A percentile compares a stretch with the other conserved stretches of the same genome.
Evolutionary conservation across 2,888 invertebrate species (phyloP).

Genomic region (Sesamia inferens): DNA sequence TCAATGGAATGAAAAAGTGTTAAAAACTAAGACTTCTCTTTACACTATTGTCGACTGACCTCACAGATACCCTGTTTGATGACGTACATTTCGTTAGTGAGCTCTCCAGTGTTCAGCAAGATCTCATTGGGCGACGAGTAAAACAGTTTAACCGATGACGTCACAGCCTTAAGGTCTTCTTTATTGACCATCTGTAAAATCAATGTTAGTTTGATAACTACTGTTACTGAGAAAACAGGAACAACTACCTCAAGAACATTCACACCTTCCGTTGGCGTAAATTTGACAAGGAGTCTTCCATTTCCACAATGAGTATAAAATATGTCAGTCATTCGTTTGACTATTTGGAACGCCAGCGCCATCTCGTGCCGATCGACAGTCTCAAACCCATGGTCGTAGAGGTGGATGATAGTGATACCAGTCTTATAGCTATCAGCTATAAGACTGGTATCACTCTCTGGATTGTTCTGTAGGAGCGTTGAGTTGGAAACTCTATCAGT

Average conservation of each 20-base stretch:
- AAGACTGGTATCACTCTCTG: too few species aligned
- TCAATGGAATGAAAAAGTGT: not conserved
- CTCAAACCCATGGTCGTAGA: too few species aligned
- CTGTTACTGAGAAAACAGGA: not conserved
- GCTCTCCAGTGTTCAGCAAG: slow-evolving; percentile 81
- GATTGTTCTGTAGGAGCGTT: too few species aligned
- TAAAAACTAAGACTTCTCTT: not conserved
- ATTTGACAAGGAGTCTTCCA: not conserved
- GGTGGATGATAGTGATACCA: too few species aligned
- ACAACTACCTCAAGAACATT: not conserved
- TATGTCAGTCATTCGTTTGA: too few species aligned
- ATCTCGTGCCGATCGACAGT: too few species aligned
- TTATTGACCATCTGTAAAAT: slow-evolving; percentile 72
- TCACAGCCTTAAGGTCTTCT: slow-evolving; percentile 77
- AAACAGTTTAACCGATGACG: slow-evolving; percentile 76
- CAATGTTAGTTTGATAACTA: not conserved
- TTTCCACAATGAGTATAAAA: not conserved
- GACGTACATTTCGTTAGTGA: slow-evolving; percentile 82
- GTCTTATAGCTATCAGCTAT: too few species aligned
- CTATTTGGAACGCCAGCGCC: too few species aligned
- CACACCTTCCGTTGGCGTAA: not conserved
- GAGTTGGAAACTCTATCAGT: too few species aligned
- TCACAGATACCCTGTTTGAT: slow-evolving; percentile 83
- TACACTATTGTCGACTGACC: slow-evolving; percentile 63
- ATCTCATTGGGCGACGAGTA: slow-evolving; percentile 83